Conservation (phyloP, 2,797 vertebrate species). For the Benthosema pterotum region DNA sequence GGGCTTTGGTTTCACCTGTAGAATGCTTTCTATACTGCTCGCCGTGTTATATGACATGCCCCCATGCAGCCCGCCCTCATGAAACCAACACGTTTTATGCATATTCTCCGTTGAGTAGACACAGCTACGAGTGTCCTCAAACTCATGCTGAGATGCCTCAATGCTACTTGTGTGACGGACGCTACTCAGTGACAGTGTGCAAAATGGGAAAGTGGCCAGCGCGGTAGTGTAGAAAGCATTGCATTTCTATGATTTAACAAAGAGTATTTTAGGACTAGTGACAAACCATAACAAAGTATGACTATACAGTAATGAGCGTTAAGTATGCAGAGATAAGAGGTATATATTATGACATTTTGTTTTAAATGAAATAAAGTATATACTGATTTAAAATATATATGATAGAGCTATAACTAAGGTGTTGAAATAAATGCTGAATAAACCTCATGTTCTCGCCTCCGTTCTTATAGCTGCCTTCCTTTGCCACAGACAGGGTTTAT, state of each 20-base stretch:
- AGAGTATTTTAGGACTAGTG: conserved; percentile 82
- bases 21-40: conserved; percentile 77
- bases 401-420: conserved; percentile 80
- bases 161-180: conserved; percentile 44
- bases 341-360: conserved; percentile 75
- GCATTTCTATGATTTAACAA: conserved; percentile 68
- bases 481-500: conserved; percentile 16
- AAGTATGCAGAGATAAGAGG: conserved; percentile 80
- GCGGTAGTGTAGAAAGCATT: conserved; percentile 80
- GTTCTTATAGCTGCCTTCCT: conserved; percentile 58
- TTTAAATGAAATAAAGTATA: conserved; percentile 78
- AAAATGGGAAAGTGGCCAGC: conserved; percentile 49
- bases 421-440: conserved; percentile 83
- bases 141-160: conserved; percentile 48
- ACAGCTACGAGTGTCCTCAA: conserved; percentile 43
- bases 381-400: conserved; percentile 70
- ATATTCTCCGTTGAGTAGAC: conserved; percentile 61
- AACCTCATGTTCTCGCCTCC: conserved; percentile 60
- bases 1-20: conserved; percentile 48
- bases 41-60: conserved; percentile 57
- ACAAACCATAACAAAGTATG: conserved; percentile 75
- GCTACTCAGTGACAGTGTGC: conserved; percentile 29
- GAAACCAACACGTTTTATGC: conserved; percentile 29
- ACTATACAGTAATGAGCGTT: conserved; percentile 75
- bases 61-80: conserved; percentile 55